These are phyloP conservation scores for Dendronephthya gigantea DNA, from an alignment of 64 coral and sea anemone species.

Conservation along the genomic window DNA sequence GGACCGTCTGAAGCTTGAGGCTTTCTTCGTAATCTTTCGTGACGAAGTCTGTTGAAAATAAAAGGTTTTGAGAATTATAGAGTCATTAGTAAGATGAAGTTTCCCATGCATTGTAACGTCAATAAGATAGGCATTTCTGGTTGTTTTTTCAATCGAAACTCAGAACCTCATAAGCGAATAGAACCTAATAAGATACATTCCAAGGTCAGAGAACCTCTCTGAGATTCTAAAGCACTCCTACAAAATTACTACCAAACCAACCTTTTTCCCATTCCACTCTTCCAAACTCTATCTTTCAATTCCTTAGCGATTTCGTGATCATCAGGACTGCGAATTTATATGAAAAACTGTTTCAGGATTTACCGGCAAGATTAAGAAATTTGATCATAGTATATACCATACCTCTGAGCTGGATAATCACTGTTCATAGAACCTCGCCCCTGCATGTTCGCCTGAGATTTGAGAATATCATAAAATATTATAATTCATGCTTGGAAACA, in stretches of 20 bases:
- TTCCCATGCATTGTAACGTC: too few relatives aligned
- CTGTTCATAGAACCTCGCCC: background rate
- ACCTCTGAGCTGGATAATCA: background rate
- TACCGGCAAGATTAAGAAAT: background rate
- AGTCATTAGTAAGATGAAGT: background rate
- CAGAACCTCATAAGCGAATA: too few relatives aligned
- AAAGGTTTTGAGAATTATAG: constrained; percentile 13
- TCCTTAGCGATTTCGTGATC: constrained; percentile 75
- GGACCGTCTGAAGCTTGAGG: constrained; percentile 71
- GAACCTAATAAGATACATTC: too few relatives aligned
- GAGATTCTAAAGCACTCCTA: too few relatives aligned
- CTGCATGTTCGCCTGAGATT: background rate
- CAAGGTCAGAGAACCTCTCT: too few relatives aligned
- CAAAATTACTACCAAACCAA: background rate
- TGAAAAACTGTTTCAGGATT: background rate
- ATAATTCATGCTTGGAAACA: background rate
- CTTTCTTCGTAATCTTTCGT: constrained; percentile 57
- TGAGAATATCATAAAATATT: background rate
- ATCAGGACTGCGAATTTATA: constrained; percentile 42
- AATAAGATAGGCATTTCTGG: too few relatives aligned
- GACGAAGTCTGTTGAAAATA: constrained; percentile 48
- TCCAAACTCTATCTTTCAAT: constrained; percentile 61
- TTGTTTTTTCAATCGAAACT: too few relatives aligned
- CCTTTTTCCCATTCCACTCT: constrained; percentile 70
- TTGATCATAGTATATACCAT: background rate